These are phyloP conservation scores for Drosophila tripunctata DNA, from an alignment of 2,888 invertebrate genomes.

Conservation along the genomic window DNA sequence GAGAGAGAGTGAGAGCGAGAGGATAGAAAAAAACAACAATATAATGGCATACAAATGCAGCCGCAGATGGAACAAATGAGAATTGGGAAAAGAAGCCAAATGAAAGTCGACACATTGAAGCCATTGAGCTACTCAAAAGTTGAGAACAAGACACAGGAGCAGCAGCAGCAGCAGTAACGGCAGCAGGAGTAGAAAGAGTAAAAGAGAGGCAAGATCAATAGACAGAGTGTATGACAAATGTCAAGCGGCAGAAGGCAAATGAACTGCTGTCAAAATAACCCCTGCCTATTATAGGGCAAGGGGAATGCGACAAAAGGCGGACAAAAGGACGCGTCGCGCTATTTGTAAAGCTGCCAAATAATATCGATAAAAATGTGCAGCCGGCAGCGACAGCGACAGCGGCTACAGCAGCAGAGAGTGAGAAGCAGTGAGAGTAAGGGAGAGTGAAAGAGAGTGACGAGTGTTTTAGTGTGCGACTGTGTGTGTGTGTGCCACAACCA, in stretches of 20 bases:
- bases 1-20: background rate
- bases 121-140: constrained; percentile 32
- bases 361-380: constrained; percentile 72
- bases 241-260: constrained; percentile 74
- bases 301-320: constrained; percentile 51
- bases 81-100: constrained; percentile 55
- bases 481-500: constrained; percentile 50
- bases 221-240: constrained; percentile 62
- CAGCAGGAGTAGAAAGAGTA: too few relatives aligned
- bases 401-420: background rate
- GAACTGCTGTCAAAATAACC: constrained; percentile 80
- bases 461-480: too few relatives aligned
- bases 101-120: constrained; percentile 62
- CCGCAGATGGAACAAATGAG: constrained; percentile 43
- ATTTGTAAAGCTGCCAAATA: constrained; percentile 68
- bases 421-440: background rate
- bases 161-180: background rate
- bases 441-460: constrained; percentile 1
- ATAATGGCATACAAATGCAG: constrained; percentile 45
- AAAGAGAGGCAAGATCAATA: constrained; percentile 9
- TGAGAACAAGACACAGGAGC: constrained; percentile 1
- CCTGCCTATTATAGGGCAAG: constrained; percentile 57
- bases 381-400: too few relatives aligned
- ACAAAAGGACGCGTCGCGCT: constrained; percentile 67
- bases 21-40: constrained; percentile 19